Base-by-base conservation (phyloP, 92 coral and sea anemone genomes). In the Chrysogorgia sp. region DNA sequence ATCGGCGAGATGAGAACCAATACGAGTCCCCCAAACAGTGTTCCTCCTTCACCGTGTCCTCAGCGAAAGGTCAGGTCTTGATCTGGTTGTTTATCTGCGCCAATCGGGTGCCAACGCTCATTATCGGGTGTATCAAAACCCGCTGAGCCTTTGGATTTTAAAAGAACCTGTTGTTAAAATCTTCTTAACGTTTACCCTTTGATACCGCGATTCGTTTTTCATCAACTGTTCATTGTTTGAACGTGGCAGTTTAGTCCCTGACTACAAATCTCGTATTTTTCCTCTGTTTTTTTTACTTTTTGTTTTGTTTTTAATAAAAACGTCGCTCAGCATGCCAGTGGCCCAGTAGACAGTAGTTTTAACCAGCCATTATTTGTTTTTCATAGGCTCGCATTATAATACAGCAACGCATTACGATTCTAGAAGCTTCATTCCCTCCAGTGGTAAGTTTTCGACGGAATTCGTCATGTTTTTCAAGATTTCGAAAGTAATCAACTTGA, bases 61-160 rank as follows among this genome's bases (percentile, higher is more conserved):
- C 47, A 20, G n/a, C 64, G 23, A 72, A 55, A 72, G 64, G 79
- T 72, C 79, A 72, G 65, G 79, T 72, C 79, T 30, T 35, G 12
- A 65, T 64, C 65, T 56, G 79, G n/a, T n/a, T 72, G 79, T 72
- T 72, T 72, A 72, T 72, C 64, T 72, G 21, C 49, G 35, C 79
- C 65, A 50, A 72, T 72, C n/a, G 55, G 79, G 49, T 49, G 79
- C 64, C 65, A 72, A n/a, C n/a, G 65, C 34, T 32, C 79, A 19
- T 56, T 72, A 47, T 72, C 79, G 79, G 65, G 48, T 28, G 58
- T 71, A 1, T 41, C 50, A 40, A 34, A 19, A 52, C 79, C 63
- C n/a, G 79, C 79, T 49, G 79, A 29, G 79, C 79, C 14, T 12
- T 19, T n/a, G n/a, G n/a, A n/a, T n/a, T n/a, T n/a, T 33, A 69